A percentile compares a stretch with the other conserved stretches of the same genome.
phyloP scores from a whole-genome alignment of 2,888 invertebrate genomes.

The Melinaea marsaeus region DNA sequence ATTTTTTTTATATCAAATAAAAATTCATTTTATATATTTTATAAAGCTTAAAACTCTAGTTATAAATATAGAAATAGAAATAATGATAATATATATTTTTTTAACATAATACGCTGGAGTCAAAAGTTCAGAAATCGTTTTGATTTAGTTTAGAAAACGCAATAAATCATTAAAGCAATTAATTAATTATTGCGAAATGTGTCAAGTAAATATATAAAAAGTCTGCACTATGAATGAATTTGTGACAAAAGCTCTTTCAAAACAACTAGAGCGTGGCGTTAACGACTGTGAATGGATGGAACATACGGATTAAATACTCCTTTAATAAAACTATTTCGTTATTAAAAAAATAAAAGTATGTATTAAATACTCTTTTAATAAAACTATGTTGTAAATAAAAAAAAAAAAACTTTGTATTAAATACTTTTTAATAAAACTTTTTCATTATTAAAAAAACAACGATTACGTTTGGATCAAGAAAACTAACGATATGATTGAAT shows the following conservation, averaged over 20 bases:
- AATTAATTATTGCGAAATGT: background rate
- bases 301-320: background rate
- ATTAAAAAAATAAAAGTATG: background rate
- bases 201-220: conserved; percentile 3
- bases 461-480: no score
- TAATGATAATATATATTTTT: no score
- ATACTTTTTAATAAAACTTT: background rate
- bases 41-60: no score
- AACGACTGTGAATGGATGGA: conserved; percentile 20
- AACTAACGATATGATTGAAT: no score
- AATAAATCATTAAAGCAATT: no score
- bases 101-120: no score
- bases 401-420: background rate
- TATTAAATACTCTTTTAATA: background rate
- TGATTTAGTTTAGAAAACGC: background rate
- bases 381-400: background rate
- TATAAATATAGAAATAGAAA: no score
- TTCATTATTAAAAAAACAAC: no score
- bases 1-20: no score
- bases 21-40: no score
- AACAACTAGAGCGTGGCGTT: conserved; percentile 17
- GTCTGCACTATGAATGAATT: conserved; percentile 2
- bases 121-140: background rate
- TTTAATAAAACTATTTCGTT: conserved; percentile 1
- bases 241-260: conserved; percentile 12